Evolutionary conservation across 2,797 vertebrate genomes (phyloP), one percentile per base, ranked within the genome.

Genomic region (Crocidura indochinensis): DNA sequence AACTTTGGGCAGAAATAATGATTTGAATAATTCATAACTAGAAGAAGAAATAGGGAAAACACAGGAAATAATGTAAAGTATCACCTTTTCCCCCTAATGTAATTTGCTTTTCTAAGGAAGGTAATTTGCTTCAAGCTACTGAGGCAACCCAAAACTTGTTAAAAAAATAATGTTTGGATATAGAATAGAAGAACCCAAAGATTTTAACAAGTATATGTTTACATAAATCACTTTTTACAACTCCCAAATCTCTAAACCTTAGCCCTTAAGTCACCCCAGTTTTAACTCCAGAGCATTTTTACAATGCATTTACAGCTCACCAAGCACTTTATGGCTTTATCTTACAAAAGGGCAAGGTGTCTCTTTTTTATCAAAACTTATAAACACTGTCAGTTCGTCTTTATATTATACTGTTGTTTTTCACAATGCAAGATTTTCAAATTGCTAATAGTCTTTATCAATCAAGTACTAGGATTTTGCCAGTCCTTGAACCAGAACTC

Each of bases 231-330:
- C 26, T 82, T 91, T 56, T 75, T 44, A 56, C n/a, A 87, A 71
- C 14, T 87, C n/a, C 31, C 46, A 84, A 44, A n/a, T 85, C 84
- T 83, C 67, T 67, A 85, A 88, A 17, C 20, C 51, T 79, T 0
- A 31, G n/a, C 10, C 31, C 85, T 67, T 71, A 77, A 79, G 68
- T 38, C 9, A 87, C 62, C 69, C 31, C 64, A 67, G 46, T 15
- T 82, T 15, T 44, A 89, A 76, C 7, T 75, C 6, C 9, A 71
- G n/a, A 27, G 44, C n/a, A 64, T 46, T 74, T 84, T 87, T 81
- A 80, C 51, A 85, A 85, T 47, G 80, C 64, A 80, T 77, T 84
- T 86, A 80, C 4, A 80, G 17, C 80, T 90, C 92, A 83, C 20
- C 79, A 82, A 82, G 38, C 29, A 78, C 17, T 12, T 44, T 92